Evolutionary conservation across 2,113 vertebrate genomes (phyloP).

Genomic region (Mesembrinibis cayennensis): DNA sequence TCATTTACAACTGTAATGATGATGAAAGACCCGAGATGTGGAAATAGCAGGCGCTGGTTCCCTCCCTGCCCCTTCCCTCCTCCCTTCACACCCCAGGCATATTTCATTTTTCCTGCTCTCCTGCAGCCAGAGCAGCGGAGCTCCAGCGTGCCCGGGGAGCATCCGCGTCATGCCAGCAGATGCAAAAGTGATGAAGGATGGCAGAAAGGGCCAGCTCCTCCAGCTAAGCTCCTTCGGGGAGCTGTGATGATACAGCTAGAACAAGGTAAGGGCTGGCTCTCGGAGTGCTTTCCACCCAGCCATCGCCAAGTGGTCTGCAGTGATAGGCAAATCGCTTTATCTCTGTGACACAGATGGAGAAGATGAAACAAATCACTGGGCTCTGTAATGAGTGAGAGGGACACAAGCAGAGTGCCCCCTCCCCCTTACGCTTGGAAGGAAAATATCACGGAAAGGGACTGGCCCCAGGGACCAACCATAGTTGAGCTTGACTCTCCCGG

Average conservation of each 20-base stretch:
- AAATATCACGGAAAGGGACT: background rate
- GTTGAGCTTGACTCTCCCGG: background rate
- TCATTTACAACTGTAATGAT: background rate
- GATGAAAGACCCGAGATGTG: background rate
- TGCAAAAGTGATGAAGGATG: background rate
- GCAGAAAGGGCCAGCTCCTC: background rate
- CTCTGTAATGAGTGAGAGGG: background rate
- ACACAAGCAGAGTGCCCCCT: background rate
- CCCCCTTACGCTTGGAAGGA: background rate
- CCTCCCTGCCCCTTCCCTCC: background rate
- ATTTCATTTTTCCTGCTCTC: conserved; percentile 4
- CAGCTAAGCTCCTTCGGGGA: background rate
- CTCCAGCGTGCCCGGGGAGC: background rate
- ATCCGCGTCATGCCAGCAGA: background rate
- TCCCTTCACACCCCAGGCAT: background rate
- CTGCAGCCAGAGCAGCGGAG: background rate
- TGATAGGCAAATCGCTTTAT: conserved; percentile 51
- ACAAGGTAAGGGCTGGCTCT: conserved; percentile 15
- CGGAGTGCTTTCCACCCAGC: background rate
- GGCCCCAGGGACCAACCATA: background rate
- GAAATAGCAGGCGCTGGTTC: background rate
- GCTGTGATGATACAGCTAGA: background rate
- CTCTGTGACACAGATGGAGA: conserved; percentile 42
- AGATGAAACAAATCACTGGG: conserved; percentile 37
- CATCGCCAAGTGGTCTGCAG: background rate